These are phyloP conservation scores for Pteruthius melanotis DNA, from an alignment of 2,113 vertebrate species.

Conservation along the genomic window DNA sequence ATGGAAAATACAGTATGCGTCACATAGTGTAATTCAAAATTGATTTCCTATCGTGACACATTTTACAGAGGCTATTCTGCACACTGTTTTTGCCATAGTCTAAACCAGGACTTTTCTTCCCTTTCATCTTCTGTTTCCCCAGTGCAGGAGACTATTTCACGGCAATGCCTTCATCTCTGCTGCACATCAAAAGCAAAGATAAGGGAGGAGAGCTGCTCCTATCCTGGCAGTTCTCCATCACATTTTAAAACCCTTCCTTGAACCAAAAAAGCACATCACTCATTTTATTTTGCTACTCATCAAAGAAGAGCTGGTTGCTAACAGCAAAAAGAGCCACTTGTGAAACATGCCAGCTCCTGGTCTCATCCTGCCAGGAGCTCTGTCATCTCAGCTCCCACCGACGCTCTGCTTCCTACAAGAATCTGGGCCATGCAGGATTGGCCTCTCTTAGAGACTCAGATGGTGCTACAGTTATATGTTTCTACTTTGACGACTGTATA, in stretches of 20 bases:
- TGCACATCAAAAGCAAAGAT: constrained; percentile 32
- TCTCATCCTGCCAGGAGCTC: constrained; percentile 43
- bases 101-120: background rate
- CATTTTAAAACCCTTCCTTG: constrained; percentile 23
- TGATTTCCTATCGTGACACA: constrained; percentile 55
- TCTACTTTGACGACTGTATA: background rate
- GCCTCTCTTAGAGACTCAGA: background rate
- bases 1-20: constrained; percentile 44
- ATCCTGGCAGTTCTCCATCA: constrained; percentile 36
- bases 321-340: constrained; percentile 57
- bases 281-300: constrained; percentile 43
- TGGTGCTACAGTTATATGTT: background rate
- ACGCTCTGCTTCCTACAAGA: constrained; percentile 20
- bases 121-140: constrained; percentile 4
- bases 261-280: constrained; percentile 60
- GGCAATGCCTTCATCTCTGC: background rate
- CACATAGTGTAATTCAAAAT: constrained; percentile 52
- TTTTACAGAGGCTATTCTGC: constrained; percentile 12
- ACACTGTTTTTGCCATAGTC: background rate
- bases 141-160: constrained; percentile 6
- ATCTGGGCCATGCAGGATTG: background rate
- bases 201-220: constrained; percentile 23
- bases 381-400: constrained; percentile 1
- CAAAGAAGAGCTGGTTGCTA: constrained; percentile 44
- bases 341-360: constrained; percentile 43